phyloP scores from a whole-genome alignment of 2,888 invertebrate species.

The Drosophila peninsularis region DNA sequence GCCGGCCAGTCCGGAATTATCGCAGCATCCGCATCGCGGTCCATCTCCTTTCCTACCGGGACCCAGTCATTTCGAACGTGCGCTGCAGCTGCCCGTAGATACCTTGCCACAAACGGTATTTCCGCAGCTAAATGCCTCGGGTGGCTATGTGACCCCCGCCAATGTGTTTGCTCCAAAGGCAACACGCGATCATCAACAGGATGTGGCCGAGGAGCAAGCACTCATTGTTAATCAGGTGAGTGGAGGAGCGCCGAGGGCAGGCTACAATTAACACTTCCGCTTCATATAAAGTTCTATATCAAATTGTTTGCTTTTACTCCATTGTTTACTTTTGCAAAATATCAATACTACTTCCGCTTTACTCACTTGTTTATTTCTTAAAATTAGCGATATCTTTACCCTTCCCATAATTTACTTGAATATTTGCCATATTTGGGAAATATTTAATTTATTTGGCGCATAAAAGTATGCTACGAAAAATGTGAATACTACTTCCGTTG shows the following conservation, averaged over 20 bases:
- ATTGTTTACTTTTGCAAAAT: conserved; percentile 5
- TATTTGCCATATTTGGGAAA: not conserved
- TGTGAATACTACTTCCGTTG: not conserved
- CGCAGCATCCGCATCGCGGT: conserved; percentile 86
- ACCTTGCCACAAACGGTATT: conserved; percentile 86
- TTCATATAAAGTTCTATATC: not conserved
- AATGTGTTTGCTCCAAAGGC: conserved; percentile 84
- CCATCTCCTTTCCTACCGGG: conserved; percentile 87
- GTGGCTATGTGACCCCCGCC: conserved; percentile 83
- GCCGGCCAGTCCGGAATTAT: conserved; percentile 69
- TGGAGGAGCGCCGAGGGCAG: not conserved
- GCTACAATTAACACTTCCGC: not conserved
- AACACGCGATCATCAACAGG: conserved; percentile 85
- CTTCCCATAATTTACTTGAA: not conserved
- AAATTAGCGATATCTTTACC: no score
- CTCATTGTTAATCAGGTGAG: conserved; percentile 84
- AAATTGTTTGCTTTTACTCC: not conserved
- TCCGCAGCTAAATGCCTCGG: conserved; percentile 84
- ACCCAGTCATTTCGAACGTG: conserved; percentile 85
- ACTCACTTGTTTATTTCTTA: conserved; percentile 2
- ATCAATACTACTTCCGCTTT: conserved; percentile 8
- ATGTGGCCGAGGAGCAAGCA: conserved; percentile 83
- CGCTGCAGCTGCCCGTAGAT: conserved; percentile 82
- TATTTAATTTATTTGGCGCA: not conserved
- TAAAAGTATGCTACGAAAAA: conserved; percentile 1